These are phyloP conservation scores for Geophilus truncorum DNA, from an alignment of 2,888 invertebrate species.

Conservation along the genomic window DNA sequence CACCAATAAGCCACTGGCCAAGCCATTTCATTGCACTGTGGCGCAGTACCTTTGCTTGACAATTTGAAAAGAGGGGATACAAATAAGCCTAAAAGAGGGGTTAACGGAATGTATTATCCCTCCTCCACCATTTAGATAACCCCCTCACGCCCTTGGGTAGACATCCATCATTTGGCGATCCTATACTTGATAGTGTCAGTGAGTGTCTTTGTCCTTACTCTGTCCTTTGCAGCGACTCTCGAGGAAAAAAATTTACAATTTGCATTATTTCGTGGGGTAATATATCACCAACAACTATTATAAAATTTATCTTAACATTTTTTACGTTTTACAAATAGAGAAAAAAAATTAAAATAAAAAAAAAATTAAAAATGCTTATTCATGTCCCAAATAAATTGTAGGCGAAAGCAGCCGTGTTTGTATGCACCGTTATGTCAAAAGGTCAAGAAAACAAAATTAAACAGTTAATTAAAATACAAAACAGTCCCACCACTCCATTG, in stretches of 20 bases:
- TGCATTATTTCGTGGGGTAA: neutral
- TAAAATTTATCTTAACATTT: neutral
- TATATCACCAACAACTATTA: neutral
- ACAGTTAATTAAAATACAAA: neutral
- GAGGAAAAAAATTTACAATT: neutral
- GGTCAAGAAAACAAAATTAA: neutral
- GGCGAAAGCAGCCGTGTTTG: no score
- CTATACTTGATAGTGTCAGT: conserved; percentile 1
- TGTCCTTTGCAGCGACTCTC: neutral
- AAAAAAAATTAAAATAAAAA: neutral
- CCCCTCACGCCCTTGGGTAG: conserved; percentile 13
- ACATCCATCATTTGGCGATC: conserved; percentile 10
- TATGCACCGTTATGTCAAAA: neutral
- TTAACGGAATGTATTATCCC: conserved; percentile 2
- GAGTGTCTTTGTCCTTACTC: conserved; percentile 15
- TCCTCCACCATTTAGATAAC: conserved; percentile 11
- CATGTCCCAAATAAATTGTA: neutral
- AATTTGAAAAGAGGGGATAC: neutral
- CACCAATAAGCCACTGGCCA: neutral
- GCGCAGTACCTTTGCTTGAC: neutral
- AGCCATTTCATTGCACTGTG: neutral
- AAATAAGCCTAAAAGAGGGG: neutral
- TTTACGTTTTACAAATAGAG: neutral
- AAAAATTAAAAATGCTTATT: neutral
- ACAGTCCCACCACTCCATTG: no score